These are phyloP conservation scores for Drosophila histrio DNA, from an alignment of 2,888 invertebrate species.

Conservation along the genomic window DNA sequence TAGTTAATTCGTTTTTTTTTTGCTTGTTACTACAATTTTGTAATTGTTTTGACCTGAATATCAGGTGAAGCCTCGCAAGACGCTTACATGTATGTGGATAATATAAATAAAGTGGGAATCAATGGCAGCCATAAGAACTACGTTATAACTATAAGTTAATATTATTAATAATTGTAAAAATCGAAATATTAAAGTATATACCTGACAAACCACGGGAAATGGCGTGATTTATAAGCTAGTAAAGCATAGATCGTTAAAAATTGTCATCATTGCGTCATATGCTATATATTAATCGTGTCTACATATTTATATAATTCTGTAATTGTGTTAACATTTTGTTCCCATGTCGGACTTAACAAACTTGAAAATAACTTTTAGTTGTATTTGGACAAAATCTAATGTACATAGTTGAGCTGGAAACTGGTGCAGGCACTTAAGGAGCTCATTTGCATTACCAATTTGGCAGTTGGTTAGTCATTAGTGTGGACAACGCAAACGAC, in stretches of 20 bases:
- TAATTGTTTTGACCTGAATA: conserved; percentile 68
- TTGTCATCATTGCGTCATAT: not conserved
- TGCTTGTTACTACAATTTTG: conserved; percentile 57
- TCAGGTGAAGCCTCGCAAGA: conserved; percentile 45
- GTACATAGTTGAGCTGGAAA: conserved; percentile 27
- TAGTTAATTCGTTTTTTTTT: conserved; percentile 20
- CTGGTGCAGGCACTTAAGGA: conserved; percentile 57
- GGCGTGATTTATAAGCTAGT: no score
- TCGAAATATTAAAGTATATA: no score
- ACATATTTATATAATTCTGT: not conserved
- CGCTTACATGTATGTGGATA: conserved; percentile 33
- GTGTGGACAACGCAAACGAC: conserved; percentile 32
- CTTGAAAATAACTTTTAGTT: conserved; percentile 9
- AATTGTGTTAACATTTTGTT: conserved; percentile 12
- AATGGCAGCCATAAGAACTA: not conserved
- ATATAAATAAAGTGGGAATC: not conserved
- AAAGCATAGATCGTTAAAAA: not conserved
- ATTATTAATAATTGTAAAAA: no score
- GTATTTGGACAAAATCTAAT: conserved; percentile 13
- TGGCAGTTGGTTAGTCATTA: conserved; percentile 53
- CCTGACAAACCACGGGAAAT: no score
- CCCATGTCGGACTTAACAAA: conserved; percentile 15
- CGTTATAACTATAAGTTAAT: not conserved
- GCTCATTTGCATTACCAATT: conserved; percentile 61
- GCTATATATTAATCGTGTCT: not conserved